A percentile compares a stretch with the other conserved stretches of the same genome.
Conservation (phyloP, 2,113 vertebrate species). For the Phylloscopus trochiloides region DNA sequence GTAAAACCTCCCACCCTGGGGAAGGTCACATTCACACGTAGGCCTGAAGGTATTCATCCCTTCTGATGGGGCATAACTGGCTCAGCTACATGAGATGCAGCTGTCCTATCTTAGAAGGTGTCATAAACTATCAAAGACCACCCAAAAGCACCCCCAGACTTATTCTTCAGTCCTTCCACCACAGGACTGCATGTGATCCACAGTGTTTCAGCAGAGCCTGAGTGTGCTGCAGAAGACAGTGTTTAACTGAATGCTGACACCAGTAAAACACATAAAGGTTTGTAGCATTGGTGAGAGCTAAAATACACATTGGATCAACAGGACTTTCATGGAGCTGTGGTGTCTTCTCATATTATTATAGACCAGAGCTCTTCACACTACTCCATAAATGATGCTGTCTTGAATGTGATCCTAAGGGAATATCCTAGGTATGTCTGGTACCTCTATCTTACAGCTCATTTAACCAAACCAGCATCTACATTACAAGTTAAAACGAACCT, state of each 20-base stretch:
- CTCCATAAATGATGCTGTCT: neutral
- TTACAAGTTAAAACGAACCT: neutral
- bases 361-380: neutral
- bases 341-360: neutral
- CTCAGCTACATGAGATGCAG: neutral
- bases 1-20: neutral
- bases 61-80: neutral
- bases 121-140: neutral
- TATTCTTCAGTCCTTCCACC: neutral
- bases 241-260: neutral
- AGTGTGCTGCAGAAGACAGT: neutral
- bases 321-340: neutral
- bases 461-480: neutral
- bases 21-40: neutral
- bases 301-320: neutral
- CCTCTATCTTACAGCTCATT: neutral
- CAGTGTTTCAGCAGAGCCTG: neutral
- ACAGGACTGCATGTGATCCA: too few relatives aligned
- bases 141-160: neutral
- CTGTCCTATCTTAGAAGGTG: neutral
- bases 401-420: neutral
- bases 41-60: neutral
- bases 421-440: neutral
- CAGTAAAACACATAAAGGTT: neutral
- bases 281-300: neutral